A percentile compares a stretch with the other conserved stretches of the same genome.
These are phyloP conservation scores for Huso huso DNA, from an alignment of 2,797 vertebrate genomes.

Conservation along the genomic window DNA sequence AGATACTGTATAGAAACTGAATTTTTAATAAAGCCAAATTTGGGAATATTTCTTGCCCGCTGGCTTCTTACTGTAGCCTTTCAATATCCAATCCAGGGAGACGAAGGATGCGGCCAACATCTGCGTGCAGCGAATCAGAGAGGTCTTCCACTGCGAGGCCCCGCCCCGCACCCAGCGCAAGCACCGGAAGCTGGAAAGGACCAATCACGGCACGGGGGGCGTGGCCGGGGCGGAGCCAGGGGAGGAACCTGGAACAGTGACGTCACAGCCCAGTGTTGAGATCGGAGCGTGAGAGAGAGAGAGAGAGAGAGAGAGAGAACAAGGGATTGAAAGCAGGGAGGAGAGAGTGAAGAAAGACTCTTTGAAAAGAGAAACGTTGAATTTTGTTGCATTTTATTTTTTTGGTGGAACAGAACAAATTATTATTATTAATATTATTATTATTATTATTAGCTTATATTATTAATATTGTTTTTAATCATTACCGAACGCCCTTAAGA, in stretches of 20 bases:
- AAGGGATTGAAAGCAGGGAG: too few species aligned
- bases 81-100: constrained; percentile 42
- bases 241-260: constrained; percentile 31
- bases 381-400: too few species aligned
- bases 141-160: constrained; percentile 39
- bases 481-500: too few species aligned
- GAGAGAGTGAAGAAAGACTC: too few species aligned
- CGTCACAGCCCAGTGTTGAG: constrained; percentile 39
- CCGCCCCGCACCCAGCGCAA: constrained; percentile 47
- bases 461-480: too few species aligned
- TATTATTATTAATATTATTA: too few species aligned
- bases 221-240: constrained; percentile 28
- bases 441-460: too few species aligned
- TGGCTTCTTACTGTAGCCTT: background rate
- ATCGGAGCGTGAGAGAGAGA: constrained; percentile 36
- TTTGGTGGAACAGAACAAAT: too few species aligned
- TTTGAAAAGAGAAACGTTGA: too few species aligned
- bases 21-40: too few species aligned
- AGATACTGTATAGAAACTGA: too few species aligned
- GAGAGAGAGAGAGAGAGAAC: constrained; percentile 12
- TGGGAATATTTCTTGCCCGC: too few species aligned
- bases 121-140: constrained; percentile 62
- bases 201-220: constrained; percentile 31
- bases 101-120: constrained; percentile 57
- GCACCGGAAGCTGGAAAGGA: constrained; percentile 69